These are phyloP conservation scores for Saccostrea echinata DNA, from an alignment of 1,140 invertebrate genomes.

Conservation along the genomic window DNA sequence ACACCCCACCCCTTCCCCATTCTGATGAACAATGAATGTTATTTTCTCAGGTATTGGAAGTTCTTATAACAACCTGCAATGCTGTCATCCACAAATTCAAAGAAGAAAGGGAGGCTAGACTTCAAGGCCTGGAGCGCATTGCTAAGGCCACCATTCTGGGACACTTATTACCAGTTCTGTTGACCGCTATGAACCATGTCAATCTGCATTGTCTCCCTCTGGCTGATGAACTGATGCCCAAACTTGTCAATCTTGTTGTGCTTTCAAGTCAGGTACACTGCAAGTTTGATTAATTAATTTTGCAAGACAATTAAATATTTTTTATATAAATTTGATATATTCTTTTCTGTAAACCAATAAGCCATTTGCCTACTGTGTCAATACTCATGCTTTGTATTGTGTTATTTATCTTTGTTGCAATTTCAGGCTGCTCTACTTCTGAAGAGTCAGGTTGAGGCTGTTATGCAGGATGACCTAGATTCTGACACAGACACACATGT, in stretches of 20 bases:
- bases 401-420: background rate
- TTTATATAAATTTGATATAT: too few relatives aligned
- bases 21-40: background rate
- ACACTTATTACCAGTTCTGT: slow-evolving; percentile 75
- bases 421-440: slow-evolving; percentile 74
- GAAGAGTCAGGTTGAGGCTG: slow-evolving; percentile 72
- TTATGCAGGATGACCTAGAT: slow-evolving; percentile 69
- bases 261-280: slow-evolving; percentile 75
- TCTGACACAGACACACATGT: slow-evolving; percentile 70
- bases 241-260: slow-evolving; percentile 75
- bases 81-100: slow-evolving; percentile 65
- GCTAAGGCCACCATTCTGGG: slow-evolving; percentile 78
- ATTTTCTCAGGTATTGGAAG: slow-evolving; percentile 72
- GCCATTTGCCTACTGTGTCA: too few relatives aligned
- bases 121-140: slow-evolving; percentile 76
- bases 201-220: slow-evolving; percentile 72
- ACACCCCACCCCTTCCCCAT: too few relatives aligned
- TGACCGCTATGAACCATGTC: slow-evolving; percentile 76
- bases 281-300: background rate
- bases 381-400: too few relatives aligned
- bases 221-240: slow-evolving; percentile 76
- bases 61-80: slow-evolving; percentile 73
- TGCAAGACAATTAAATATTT: background rate
- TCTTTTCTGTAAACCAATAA: too few relatives aligned
- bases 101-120: slow-evolving; percentile 70